Base-by-base conservation (phyloP, 1,140 invertebrate genomes). In the Antheraea mylitta region DNA sequence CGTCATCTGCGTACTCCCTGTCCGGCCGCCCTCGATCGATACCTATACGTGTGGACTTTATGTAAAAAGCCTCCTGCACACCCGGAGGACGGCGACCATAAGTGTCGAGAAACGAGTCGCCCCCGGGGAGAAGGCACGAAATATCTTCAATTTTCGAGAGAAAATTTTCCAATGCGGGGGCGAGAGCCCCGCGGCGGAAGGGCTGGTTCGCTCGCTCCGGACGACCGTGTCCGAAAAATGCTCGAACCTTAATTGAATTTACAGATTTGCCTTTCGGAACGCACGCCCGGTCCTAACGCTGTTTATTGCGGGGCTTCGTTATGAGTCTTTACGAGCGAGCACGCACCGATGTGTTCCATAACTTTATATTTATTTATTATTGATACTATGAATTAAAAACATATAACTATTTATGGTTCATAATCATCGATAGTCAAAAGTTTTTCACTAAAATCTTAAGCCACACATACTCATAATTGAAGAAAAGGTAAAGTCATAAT, bases 81-180 rank as follows among this genome's bases (percentile, higher is more conserved):
- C 87, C 85, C 84, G 79, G 78, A 88, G 83, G 85, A 86, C 85
- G 88, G 75, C 85, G 83, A 89, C 89, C 89, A 91, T 91, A 91
- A 91, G 89, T 91, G 89, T 91, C 86, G 87, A 87, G 87, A 83
- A 90, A 87, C 86, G 87, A 86, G 85, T 89, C 81, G 88, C 85
- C 89, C 89, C 84, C 80, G 72, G 85, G 89, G 87, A 89, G 86
- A 83, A 86, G 80, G 84, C 83, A 86, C 82, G 81, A 85, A 88
- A 89, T 91, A 91, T 91, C 89, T 91, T 91, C 89, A 91, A 91
- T 91, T 91, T 91, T 89, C 81, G 87, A 89, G 89, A 89, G 86
- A 89, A 90, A 89, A 90, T 89, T 91, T 91, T 89, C 87, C 86
- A 91, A 89, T 87, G 89, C 83, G 85, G 86, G 85, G 87, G 85